Evolutionary conservation across 2,113 vertebrate genomes (phyloP).

Genomic region (Pantherophis guttatus): DNA sequence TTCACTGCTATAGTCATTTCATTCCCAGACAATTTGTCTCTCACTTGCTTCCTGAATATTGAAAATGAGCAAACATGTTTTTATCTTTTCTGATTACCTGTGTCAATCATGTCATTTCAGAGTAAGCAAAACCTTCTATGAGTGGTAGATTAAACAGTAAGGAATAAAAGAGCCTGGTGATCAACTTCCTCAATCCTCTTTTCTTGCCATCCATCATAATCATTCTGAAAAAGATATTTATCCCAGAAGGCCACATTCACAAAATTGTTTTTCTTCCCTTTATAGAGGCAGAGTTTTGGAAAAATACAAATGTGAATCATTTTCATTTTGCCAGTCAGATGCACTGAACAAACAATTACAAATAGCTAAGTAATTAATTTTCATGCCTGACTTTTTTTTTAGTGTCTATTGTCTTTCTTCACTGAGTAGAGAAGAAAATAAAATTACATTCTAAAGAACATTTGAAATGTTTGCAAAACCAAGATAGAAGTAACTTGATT

Average conservation of each 20-base stretch:
- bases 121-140: not conserved
- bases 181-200: not conserved
- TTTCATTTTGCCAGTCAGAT: not conserved
- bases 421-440: constrained; percentile 9
- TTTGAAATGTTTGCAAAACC: not conserved
- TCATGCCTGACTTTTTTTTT: not conserved
- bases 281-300: constrained; percentile 11
- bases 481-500: not conserved
- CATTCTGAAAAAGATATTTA: constrained; percentile 20
- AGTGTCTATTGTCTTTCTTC: not conserved
- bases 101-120: constrained; percentile 24
- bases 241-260: constrained; percentile 19
- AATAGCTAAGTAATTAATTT: constrained; percentile 13
- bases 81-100: constrained; percentile 17
- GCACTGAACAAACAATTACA: constrained; percentile 6
- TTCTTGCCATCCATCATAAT: constrained; percentile 9
- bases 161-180: constrained; percentile 20
- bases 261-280: constrained; percentile 26
- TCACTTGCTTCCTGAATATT: constrained; percentile 14
- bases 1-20: constrained; percentile 7
- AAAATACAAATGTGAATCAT: not conserved
- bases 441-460: not conserved
- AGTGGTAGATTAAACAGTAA: constrained; percentile 28
- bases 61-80: constrained; percentile 12
- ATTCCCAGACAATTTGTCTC: not conserved